Conservation (phyloP, 2,797 vertebrate species). For the Sebastes itinus region DNA sequence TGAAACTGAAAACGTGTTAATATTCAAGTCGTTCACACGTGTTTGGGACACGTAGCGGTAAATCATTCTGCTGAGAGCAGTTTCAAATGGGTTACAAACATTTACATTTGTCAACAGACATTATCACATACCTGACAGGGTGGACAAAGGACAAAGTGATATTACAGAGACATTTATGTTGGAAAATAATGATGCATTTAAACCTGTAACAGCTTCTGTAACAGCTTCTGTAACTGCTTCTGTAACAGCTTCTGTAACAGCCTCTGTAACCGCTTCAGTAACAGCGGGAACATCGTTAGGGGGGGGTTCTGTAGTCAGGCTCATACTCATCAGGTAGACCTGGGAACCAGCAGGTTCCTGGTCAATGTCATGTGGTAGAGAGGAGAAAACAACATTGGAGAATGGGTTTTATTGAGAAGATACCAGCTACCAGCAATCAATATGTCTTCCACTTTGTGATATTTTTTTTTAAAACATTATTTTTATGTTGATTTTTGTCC, state of each 20-base stretch:
- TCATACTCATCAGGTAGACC: slow-evolving; percentile 82
- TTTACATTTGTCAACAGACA: not conserved
- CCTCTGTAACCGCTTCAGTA: slow-evolving; percentile 83
- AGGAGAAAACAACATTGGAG: slow-evolving; percentile 58
- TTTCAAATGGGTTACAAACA: not conserved
- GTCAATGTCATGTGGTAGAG: slow-evolving; percentile 48
- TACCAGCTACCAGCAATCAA: slow-evolving; percentile 16
- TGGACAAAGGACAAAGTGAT: slow-evolving; percentile 33
- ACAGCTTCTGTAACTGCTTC: slow-evolving; percentile 21
- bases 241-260: slow-evolving; percentile 77
- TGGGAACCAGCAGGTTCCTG: slow-evolving; percentile 75
- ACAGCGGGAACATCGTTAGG: slow-evolving; percentile 78
- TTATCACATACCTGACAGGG: slow-evolving; percentile 28
- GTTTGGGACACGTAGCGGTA: not conserved
- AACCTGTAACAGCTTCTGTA: slow-evolving; percentile 54
- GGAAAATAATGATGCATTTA: slow-evolving; percentile 51
- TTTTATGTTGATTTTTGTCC: too few species aligned
- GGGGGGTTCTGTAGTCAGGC: slow-evolving; percentile 81
- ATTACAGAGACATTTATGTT: slow-evolving; percentile 37
- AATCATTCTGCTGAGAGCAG: not conserved
- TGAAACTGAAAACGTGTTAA: slow-evolving; percentile 5
- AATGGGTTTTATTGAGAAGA: slow-evolving; percentile 35
- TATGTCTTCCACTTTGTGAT: not conserved
- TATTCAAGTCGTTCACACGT: not conserved
- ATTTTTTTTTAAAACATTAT: not conserved